phyloP scores from a whole-genome alignment of 2,797 vertebrate genomes.

The Hippocampus kuda region DNA sequence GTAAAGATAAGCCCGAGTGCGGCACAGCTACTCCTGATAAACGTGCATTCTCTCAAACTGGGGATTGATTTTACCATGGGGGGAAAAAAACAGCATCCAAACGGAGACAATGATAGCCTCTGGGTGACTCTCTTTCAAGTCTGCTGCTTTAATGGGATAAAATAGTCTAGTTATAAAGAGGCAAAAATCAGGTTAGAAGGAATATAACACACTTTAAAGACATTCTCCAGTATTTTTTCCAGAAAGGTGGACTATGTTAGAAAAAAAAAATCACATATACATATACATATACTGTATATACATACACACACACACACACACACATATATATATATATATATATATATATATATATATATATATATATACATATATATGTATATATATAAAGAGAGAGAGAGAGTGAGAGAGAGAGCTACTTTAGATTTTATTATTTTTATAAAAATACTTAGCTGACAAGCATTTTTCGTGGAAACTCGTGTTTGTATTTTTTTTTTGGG shows the following conservation, averaged over 20 bases:
- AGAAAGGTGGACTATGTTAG: constrained; percentile 9
- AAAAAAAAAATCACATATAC: not conserved
- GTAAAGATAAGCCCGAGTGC: constrained; percentile 44
- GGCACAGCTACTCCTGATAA: constrained; percentile 39
- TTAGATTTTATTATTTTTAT: too few relatives aligned
- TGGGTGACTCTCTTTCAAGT: not conserved
- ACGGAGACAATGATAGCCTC: constrained; percentile 9
- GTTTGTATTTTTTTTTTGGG: too few relatives aligned
- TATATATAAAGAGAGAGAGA: too few relatives aligned
- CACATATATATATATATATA: too few relatives aligned
- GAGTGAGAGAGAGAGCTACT: too few relatives aligned
- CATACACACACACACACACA: too few relatives aligned
- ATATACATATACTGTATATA: too few relatives aligned
- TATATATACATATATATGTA: too few relatives aligned
- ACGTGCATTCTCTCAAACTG: constrained; percentile 22
- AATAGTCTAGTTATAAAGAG: constrained; percentile 6
- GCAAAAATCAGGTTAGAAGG: constrained; percentile 9
- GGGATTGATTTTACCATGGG: constrained; percentile 1
- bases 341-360: too few relatives aligned
- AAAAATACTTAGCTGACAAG: too few relatives aligned
- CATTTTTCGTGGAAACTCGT: too few relatives aligned
- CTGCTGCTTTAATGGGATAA: constrained; percentile 6
- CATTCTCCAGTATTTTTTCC: not conserved
- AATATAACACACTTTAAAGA: not conserved
- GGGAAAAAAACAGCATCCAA: constrained; percentile 9